Base-by-base conservation (phyloP, 2,797 vertebrate genomes). In the Pseudomugil gertrudae region DNA sequence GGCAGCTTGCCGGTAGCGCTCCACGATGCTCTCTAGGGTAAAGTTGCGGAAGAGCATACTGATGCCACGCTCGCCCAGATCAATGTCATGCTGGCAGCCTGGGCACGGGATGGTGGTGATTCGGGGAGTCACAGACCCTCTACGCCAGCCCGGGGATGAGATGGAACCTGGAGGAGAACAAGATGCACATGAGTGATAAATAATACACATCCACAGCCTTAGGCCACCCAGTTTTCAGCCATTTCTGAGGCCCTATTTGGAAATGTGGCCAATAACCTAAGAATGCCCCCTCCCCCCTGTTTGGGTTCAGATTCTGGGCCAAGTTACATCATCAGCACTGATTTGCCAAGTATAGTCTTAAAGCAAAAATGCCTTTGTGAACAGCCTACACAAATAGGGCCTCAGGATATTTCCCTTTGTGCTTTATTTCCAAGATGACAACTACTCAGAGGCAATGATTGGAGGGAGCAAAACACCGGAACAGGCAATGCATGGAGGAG, bases 1-100 rank as follows among this genome's bases (percentile, higher is more conserved):
- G 9, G 97, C 98, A 2, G 97, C 97, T 89, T 98, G 97, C 19
- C 97, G 93, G 52, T 98, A 98, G 53, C 97, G 94, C 85, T 99
- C 98, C 0, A 99, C 98, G 33, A 99, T 99, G 50, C 89, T 96
- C 91, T 99, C 98, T 93, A 99, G 91, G 2, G 97, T 99, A 79
- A 99, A 95, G 92, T 98, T 99, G 14, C 97, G 94, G 86, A 99
- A 99, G 57, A 99, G 89, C 91, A 98, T 97, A 79, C 92, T 98
- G 92, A 99, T 96, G 73, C 98, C 98, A 13, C 97, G 96, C 72
- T 99, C 98, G 36, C 98, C 98, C 0, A 99, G 95, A 87, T 99
- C 98, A 9, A 99, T 95, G 81, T 98, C 96, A 10, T 95, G 95
- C 83, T 96, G 94, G 88, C 98, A 99, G 76, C 96, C 96, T 0